Percentiles rank a stretch among this genome's conserved stretches.
These are phyloP conservation scores for Cheumatopsyche charites DNA, from an alignment of 1,140 invertebrate species.

Conservation along the genomic window DNA sequence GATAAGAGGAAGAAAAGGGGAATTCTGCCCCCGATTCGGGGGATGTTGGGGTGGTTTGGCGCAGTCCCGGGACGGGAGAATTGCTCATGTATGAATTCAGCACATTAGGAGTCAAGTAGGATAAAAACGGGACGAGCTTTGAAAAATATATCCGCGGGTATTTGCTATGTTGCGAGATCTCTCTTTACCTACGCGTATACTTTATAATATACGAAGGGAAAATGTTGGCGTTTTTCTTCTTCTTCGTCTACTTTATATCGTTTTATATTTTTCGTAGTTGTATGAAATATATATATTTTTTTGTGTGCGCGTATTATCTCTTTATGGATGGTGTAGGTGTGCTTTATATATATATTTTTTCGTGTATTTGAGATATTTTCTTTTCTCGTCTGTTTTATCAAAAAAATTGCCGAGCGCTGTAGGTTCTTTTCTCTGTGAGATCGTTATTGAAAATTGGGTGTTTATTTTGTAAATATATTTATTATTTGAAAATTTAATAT, in stretches of 20 bases:
- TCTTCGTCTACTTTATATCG: neutral
- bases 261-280: too few relatives aligned
- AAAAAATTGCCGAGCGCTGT: neutral
- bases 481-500: too few relatives aligned
- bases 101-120: conserved; percentile 65
- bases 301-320: too few relatives aligned
- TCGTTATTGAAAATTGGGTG: conserved; percentile 13
- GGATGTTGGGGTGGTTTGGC: neutral
- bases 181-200: neutral
- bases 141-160: conserved; percentile 57
- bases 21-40: too few relatives aligned
- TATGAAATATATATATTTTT: too few relatives aligned
- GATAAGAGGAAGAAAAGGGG: conserved; percentile 43
- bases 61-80: conserved; percentile 53
- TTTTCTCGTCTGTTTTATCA: conserved; percentile 6
- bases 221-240: conserved; percentile 15
- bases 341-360: neutral
- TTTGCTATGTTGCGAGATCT: conserved; percentile 47
- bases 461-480: neutral
- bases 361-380: neutral
- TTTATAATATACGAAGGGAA: neutral
- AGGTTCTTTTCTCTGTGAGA: neutral
- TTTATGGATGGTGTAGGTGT: neutral
- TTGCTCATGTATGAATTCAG: conserved; percentile 65
- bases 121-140: conserved; percentile 62